A percentile compares a stretch with the other conserved stretches of the same genome.
phyloP scores from a whole-genome alignment of 2,797 vertebrate genomes.

The Pseudotriccus pelzelni region DNA sequence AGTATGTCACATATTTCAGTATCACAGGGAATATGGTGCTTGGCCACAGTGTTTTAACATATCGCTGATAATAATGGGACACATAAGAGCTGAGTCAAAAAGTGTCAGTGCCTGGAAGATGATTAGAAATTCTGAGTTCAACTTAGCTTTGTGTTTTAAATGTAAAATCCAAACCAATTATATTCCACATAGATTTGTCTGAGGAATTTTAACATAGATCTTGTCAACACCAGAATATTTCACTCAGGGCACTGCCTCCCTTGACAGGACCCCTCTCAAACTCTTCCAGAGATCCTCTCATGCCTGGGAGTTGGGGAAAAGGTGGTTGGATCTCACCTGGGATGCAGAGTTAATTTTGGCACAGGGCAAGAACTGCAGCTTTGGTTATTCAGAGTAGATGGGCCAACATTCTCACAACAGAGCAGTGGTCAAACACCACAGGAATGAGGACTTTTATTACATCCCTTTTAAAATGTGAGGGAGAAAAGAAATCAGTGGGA shows the following conservation, averaged over 20 bases:
- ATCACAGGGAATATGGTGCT: constrained; percentile 10
- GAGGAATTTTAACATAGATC: neutral
- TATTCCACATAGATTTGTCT: neutral
- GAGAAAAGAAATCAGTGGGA: neutral
- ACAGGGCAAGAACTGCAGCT: neutral
- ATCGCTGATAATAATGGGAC: neutral
- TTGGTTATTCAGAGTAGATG: neutral
- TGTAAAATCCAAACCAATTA: neutral
- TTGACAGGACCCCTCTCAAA: neutral
- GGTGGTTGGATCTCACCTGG: rapidly evolving
- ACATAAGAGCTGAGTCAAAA: neutral
- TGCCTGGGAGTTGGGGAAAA: neutral
- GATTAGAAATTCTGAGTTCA: neutral
- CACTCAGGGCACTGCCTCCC: neutral
- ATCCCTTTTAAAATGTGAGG: neutral
- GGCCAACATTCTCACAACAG: neutral
- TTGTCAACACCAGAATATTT: neutral
- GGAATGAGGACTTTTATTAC: rapidly evolving
- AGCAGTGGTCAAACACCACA: neutral
- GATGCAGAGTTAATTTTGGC: neutral
- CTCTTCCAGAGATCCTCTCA: neutral
- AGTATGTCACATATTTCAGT: neutral
- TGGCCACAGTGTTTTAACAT: neutral
- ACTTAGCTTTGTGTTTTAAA: neutral
- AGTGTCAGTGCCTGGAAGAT: neutral